Evolutionary conservation across 2,113 vertebrate genomes (phyloP).

Genomic region (Oryzias melastigma): DNA sequence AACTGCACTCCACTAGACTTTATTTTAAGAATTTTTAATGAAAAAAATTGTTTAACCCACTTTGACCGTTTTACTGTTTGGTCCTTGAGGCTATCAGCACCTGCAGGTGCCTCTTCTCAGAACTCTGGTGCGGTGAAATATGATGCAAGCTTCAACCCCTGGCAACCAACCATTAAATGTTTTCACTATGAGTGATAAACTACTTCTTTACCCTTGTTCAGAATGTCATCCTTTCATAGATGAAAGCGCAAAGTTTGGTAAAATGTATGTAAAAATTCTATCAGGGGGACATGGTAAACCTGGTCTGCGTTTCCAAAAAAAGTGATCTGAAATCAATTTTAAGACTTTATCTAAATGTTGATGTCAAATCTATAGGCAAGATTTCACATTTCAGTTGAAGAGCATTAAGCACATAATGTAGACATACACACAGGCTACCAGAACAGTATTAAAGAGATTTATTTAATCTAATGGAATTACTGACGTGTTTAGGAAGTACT

Average conservation of each 20-base stretch:
- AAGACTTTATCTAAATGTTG: constrained; percentile 16
- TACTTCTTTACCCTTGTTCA: constrained; percentile 35
- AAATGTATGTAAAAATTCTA: constrained; percentile 26
- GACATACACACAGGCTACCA: constrained; percentile 22
- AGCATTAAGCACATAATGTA: constrained; percentile 6
- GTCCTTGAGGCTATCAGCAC: neutral
- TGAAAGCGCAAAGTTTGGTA: constrained; percentile 14
- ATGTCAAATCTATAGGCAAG: constrained; percentile 18
- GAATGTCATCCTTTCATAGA: constrained; percentile 38
- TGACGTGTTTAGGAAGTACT: constrained; percentile 36
- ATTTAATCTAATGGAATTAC: constrained; percentile 72
- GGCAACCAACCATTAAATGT: constrained; percentile 27
- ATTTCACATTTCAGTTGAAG: neutral
- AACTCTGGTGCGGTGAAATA: constrained; percentile 36
- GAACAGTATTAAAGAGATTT: constrained; percentile 35
- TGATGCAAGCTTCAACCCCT: constrained; percentile 34
- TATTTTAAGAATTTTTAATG: neutral
- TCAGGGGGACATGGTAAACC: constrained; percentile 41
- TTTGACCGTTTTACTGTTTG: constrained; percentile 3
- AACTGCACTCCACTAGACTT: neutral
- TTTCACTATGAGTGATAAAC: constrained; percentile 14
- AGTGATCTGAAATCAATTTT: constrained; percentile 26
- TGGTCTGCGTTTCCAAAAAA: constrained; percentile 34
- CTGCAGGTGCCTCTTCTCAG: neutral
- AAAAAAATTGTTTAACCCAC: constrained; percentile 2